Evolutionary conservation across 2,113 vertebrate species (phyloP), one percentile per base, ranked within the genome.

Genomic region (Nycticorax nycticorax): DNA sequence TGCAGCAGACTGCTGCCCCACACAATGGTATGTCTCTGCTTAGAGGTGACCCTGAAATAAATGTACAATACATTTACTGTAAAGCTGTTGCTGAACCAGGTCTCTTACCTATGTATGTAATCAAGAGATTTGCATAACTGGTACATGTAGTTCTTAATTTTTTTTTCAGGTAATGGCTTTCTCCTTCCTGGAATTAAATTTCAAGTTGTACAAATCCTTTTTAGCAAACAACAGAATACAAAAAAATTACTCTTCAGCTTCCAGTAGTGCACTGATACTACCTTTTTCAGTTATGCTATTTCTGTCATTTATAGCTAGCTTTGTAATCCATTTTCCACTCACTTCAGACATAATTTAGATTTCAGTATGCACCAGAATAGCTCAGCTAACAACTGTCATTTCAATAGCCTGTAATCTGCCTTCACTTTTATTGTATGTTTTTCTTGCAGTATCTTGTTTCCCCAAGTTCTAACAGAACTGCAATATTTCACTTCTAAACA

Each of bases 91-190:
- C 77, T 23, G 47, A 92, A 47, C 28, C 37, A 57, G 10, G 12
- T 37, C 24, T 55, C 94, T 35, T 92, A 99, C 99, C 99, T 99
- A 96, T 98, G 98, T 97, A 98, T 97, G 30, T 99, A 98, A 84
- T 98, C 98, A 26, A 99, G 98, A 53, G 99, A 98, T 81, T 98
- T 98, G 91, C 98, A 98, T 39, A 99, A 92, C 97, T 99, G 98
- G 96, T 98, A 99, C 98, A 98, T 98, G 73, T 98, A 99, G 92
- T 89, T 97, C 93, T 91, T 98, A 8, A 98, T 91, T 78, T 97
- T 99, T 22, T 93, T 98, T 74, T 98, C 98, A 23, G 98, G 85
- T 37, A 99, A 96, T 7, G 98, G 98, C 14, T 98, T 97, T 98
- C 98, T 98, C 95, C 98, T 98, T 85, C 98, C 99, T 99, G 96